phyloP scores from a whole-genome alignment of 2,888 invertebrate genomes.

The Tridacna crocea region DNA sequence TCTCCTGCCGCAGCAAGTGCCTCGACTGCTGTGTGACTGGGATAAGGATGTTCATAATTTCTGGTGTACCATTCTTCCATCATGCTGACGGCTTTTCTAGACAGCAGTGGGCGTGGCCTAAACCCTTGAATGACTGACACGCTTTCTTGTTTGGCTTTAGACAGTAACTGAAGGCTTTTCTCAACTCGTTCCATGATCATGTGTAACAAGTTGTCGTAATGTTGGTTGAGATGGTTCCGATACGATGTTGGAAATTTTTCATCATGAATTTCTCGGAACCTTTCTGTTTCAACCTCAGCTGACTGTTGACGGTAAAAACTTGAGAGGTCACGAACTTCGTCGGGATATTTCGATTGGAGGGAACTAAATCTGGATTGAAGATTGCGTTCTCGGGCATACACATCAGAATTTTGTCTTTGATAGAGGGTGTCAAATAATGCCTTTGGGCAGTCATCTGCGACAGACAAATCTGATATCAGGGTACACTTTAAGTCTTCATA shows the following conservation, averaged over 20 bases:
- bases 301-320: constrained; percentile 63
- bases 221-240: constrained; percentile 61
- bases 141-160: constrained; percentile 46
- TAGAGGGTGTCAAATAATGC: constrained; percentile 57
- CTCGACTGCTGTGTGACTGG: constrained; percentile 60
- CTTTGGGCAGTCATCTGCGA: constrained; percentile 47
- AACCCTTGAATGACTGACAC: constrained; percentile 21
- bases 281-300: constrained; percentile 63
- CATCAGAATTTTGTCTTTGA: constrained; percentile 38
- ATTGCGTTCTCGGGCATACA: constrained; percentile 55
- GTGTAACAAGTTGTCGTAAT: constrained; percentile 67
- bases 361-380: constrained; percentile 58
- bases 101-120: constrained; percentile 61
- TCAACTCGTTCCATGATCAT: constrained; percentile 67
- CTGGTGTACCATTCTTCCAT: constrained; percentile 74
- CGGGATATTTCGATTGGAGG: constrained; percentile 52
- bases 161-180: constrained; percentile 55
- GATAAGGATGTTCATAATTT: constrained; percentile 76
- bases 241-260: constrained; percentile 50
- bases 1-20: constrained; percentile 67
- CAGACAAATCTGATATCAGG: constrained; percentile 52
- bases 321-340: constrained; percentile 61
- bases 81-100: constrained; percentile 62
- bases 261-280: constrained; percentile 60
- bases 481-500: constrained; percentile 58